These are phyloP conservation scores for Mythimna loreyi DNA, from an alignment of 2,888 invertebrate species.

Conservation along the genomic window DNA sequence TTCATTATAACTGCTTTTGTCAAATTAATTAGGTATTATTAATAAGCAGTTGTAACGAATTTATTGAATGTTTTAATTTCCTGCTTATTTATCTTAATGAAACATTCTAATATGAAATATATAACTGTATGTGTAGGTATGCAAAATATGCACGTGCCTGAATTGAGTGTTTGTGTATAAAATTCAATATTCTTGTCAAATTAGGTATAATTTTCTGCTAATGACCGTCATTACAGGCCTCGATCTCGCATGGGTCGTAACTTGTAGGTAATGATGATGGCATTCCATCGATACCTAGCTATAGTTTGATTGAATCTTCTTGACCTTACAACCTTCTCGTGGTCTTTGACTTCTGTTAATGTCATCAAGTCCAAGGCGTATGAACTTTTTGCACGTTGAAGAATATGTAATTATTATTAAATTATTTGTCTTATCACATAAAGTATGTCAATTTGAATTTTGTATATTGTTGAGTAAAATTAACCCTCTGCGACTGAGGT, in stretches of 20 bases:
- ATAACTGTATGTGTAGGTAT: not conserved
- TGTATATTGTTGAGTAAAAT: too few relatives aligned
- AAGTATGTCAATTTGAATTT: too few relatives aligned
- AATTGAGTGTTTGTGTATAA: constrained; percentile 48
- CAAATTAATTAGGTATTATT: constrained; percentile 6
- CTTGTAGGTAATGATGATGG: constrained; percentile 50
- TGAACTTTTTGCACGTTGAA: constrained; percentile 19
- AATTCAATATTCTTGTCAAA: constrained; percentile 50
- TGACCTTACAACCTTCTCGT: constrained; percentile 40
- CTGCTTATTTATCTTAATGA: constrained; percentile 25
- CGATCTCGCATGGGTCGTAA: constrained; percentile 32
- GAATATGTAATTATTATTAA: not conserved
- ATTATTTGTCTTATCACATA: not conserved
- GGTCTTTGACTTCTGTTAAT: constrained; percentile 43
- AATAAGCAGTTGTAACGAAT: constrained; percentile 4
- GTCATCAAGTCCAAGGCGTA: constrained; percentile 53
- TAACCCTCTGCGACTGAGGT: too few relatives aligned
- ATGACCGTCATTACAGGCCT: constrained; percentile 38
- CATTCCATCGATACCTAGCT: constrained; percentile 43
- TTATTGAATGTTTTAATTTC: constrained; percentile 17
- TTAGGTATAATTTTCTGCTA: constrained; percentile 48
- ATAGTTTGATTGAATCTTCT: constrained; percentile 55
- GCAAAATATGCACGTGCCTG: constrained; percentile 12
- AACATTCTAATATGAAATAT: not conserved
- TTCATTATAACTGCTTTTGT: constrained; percentile 1